These are phyloP conservation scores for Psammodynastes pulverulentus DNA, from an alignment of 2,113 vertebrate genomes.

Conservation along the genomic window DNA sequence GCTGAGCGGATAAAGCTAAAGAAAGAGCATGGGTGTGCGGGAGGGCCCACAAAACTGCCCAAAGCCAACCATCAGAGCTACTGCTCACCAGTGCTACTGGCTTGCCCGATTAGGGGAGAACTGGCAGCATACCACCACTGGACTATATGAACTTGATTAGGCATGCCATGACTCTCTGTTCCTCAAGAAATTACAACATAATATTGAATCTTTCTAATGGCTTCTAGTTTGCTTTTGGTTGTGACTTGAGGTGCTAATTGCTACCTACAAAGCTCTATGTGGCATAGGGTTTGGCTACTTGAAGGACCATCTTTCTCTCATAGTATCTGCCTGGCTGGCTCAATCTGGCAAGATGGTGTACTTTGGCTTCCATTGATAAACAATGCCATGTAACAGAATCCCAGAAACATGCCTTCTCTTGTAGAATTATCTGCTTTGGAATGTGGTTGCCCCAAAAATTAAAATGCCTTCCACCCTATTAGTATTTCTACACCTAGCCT, in stretches of 20 bases:
- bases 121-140: no score
- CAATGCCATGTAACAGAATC: neutral
- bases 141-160: neutral
- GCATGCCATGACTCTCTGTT: neutral
- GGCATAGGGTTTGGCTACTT: neutral
- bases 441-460: neutral
- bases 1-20: no score
- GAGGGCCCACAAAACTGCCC: no score
- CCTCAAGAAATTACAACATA: neutral
- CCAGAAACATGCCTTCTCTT: neutral
- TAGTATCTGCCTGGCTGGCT: neutral
- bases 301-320: neutral
- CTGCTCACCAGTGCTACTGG: no score
- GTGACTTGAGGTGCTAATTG: neutral
- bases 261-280: neutral
- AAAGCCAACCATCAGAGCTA: no score
- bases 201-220: neutral
- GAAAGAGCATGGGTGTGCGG: no score
- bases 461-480: neutral
- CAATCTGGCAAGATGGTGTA: neutral
- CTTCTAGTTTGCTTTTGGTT: neutral
- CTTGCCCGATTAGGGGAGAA: no score
- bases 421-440: neutral
- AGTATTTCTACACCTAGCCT: neutral
- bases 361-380: neutral